Evolutionary conservation across 92 coral and sea anemone genomes (phyloP), one percentile per base, ranked within the genome.

Genomic region (Actinernus sp.): DNA sequence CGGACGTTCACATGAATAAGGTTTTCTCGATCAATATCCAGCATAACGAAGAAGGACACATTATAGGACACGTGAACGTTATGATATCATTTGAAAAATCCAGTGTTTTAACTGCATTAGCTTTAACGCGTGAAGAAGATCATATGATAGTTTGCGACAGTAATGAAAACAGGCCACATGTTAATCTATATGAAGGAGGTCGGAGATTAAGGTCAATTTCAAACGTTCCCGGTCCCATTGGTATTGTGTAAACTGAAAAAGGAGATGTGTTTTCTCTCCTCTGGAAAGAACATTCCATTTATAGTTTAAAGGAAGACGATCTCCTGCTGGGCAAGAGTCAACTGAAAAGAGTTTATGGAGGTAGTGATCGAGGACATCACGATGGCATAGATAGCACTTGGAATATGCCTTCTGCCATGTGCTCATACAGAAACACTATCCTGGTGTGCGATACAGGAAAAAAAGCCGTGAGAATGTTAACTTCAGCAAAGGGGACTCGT

Each of bases 361-460:
- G 25, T 0, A 21, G 10, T n/a, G n/a, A n/a, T 40, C 12, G 32
- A 68, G 79, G 79, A 3, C 74, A 67, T 47, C 49, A 49, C 5
- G 79, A 77, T 44, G 85, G 85, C 17, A 33, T 58, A 3, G 0
- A 73, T 13, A 74, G 75, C 53, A 4, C 37, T 25, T 73, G 87
- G 79, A 77, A 77, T 30, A 70, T 1, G 69, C 79, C 85, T 1
- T 22, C 71, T 34, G 49, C 70, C 56, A 20, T 78, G 14, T 70
- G 63, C 45, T 39, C 33, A 7, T 78, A 56, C 9, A 36, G 63
- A 31, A 73, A 74, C 54, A 60, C 49, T 51, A 55, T 79, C 36
- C 74, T 74, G 11, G 61, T 73, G n/a, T 73, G 82, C 41, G 87
- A 73, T 26, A 81, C 65, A 5, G 87, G 87, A 0, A 81, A 70